Percentiles rank a stretch among this genome's conserved stretches.
These are phyloP conservation scores for Heteromurus nitidus DNA, from an alignment of 2,888 invertebrate genomes.

Conservation along the genomic window DNA sequence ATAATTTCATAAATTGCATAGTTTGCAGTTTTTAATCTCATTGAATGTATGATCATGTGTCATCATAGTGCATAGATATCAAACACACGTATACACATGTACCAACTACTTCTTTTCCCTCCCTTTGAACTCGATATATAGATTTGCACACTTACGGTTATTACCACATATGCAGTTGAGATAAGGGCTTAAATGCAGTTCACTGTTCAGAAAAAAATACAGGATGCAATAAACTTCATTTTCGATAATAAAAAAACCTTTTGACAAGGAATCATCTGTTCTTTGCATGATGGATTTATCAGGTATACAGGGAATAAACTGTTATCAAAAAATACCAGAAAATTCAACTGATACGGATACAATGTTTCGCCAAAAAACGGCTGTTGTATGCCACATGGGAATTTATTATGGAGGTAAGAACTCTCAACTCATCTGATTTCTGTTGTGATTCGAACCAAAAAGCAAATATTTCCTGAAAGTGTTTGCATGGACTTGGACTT, in stretches of 20 bases:
- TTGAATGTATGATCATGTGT: too few relatives aligned
- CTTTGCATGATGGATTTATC: conserved; percentile 23
- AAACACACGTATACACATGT: not conserved
- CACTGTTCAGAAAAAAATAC: conserved; percentile 7
- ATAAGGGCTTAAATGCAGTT: conserved; percentile 23
- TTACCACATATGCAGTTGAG: not conserved
- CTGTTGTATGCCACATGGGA: too few relatives aligned
- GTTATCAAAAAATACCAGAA: too few relatives aligned
- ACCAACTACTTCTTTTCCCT: not conserved
- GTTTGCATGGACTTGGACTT: too few relatives aligned
- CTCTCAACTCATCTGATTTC: too few relatives aligned
- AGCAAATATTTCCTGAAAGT: too few relatives aligned
- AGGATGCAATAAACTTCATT: conserved; percentile 46
- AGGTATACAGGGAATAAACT: conserved; percentile 4
- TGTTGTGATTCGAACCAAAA: too few relatives aligned
- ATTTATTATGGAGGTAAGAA: too few relatives aligned
- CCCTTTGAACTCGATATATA: conserved; percentile 16
- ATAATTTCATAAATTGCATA: too few relatives aligned
- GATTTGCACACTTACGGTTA: not conserved
- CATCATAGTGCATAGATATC: conserved; percentile 46
- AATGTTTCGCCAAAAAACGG: conserved; percentile 5
- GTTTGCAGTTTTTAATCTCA: too few relatives aligned
- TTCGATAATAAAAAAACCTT: conserved; percentile 1
- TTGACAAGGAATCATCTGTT: conserved; percentile 36
- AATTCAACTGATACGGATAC: too few relatives aligned